Conservation (phyloP, 2,113 vertebrate species). For the Nycticorax nycticorax region DNA sequence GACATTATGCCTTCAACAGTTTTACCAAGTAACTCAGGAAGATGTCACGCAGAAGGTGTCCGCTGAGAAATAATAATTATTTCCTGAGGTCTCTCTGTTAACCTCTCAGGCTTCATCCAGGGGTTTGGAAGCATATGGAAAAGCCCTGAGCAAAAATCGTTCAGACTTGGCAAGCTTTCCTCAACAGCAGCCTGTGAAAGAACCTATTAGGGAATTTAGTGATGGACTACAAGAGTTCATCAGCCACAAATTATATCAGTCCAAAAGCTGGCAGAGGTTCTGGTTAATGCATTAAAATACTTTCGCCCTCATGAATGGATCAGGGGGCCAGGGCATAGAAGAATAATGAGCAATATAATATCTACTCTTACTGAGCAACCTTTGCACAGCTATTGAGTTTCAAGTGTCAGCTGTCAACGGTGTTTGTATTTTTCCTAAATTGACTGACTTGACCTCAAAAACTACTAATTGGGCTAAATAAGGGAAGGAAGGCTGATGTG, state of each 20-base stretch:
- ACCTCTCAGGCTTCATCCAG: not conserved
- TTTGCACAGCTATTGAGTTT: conserved; percentile 1
- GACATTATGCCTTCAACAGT: not conserved
- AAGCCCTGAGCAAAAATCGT: not conserved
- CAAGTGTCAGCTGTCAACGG: not conserved
- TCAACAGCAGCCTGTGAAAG: not conserved
- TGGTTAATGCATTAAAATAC: conserved; percentile 18
- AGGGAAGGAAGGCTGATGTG: not conserved
- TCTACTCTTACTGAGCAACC: not conserved
- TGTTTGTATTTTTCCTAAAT: not conserved
- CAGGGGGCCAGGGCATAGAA: not conserved
- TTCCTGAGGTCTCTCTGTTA: not conserved
- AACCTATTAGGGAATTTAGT: conserved; percentile 5
- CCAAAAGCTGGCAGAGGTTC: conserved; percentile 15
- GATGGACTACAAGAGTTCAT: conserved; percentile 27
- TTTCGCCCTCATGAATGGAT: conserved; percentile 4
- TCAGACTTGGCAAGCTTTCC: conserved; percentile 11
- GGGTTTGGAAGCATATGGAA: not conserved
- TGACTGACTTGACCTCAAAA: not conserved
- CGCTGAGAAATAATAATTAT: not conserved
- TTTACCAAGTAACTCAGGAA: not conserved
- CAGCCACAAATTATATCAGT: conserved; percentile 19
- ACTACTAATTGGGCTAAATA: not conserved
- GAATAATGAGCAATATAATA: not conserved
- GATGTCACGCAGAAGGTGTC: not conserved